Evolutionary conservation across 1,140 invertebrate genomes (phyloP), one percentile per base, ranked within the genome.

Genomic region (Gonatopus flavifemur): DNA sequence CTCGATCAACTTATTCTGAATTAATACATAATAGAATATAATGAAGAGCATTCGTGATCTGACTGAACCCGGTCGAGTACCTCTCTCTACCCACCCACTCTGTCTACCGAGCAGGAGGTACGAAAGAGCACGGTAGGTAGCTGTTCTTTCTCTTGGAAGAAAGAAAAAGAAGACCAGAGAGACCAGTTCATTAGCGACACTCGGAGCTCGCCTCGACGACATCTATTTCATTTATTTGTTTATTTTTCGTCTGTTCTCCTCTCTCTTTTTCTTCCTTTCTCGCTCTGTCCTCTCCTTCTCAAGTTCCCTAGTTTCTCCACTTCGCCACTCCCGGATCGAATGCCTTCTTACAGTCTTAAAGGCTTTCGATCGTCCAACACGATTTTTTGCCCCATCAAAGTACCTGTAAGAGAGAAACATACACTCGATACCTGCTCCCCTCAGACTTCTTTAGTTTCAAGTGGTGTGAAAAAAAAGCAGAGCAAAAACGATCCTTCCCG

Each of bases 151-250:
- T n/a, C n/a, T 38, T n/a, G 28, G 28, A 8, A 37, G 35, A 10
- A 15, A 37, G 15, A 18, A 9, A 37, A 37, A n/a, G n/a, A n/a
- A 57, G 65, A 72, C 49, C 49, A 48, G 48, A 62, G 55, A 65
- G 62, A 70, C 69, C 66, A 71, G 69, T 74, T 74, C 69, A 72
- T 72, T 74, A 74, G 71, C 69, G 67, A 70, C 62, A 68, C 60
- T 70, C 62, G 52, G 62, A 56, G 54, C 52, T 60, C 55, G 62
- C 58, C 60, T 62, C 57, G 49, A 49, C 64, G 66, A 64, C 63
- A 65, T 71, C 65, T 72, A 67, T 69, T 71, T 71, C 61, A 71
- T 63, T 70, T 69, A 69, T 69, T 69, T 64, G 43, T 47, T 66
- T 67, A 66, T 67, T 66, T 70, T 57, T 61, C 57, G 43, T 36